Conservation (phyloP, 2,797 vertebrate species). For the Allobates femoralis region DNA sequence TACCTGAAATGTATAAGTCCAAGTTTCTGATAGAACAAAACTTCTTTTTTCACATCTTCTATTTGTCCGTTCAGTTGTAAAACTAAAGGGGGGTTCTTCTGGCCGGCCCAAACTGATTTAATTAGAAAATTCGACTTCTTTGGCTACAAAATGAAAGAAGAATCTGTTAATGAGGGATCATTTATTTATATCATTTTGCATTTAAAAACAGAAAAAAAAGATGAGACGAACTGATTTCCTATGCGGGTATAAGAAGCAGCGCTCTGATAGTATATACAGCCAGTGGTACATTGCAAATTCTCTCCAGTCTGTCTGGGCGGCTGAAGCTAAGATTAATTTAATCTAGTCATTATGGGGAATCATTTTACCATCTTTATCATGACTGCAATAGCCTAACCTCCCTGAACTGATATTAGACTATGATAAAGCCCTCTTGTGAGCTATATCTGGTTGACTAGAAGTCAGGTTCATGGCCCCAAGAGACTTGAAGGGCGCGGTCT, state of each 20-base stretch:
- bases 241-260: background rate
- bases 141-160: conserved; percentile 66
- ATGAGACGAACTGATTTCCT: background rate
- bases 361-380: background rate
- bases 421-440: background rate
- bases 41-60: conserved; percentile 81
- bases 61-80: conserved; percentile 80
- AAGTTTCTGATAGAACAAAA: conserved; percentile 79
- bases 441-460: background rate
- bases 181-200: background rate
- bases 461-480: too few relatives aligned
- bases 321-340: background rate
- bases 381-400: background rate
- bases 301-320: background rate
- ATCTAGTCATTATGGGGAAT: background rate
- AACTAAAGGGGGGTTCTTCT: conserved; percentile 67
- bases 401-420: background rate
- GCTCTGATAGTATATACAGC: background rate
- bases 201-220: background rate
- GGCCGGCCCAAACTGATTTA: conserved; percentile 71
- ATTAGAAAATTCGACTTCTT: conserved; percentile 75
- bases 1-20: conserved; percentile 81
- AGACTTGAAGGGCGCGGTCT: too few relatives aligned
- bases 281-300: too few relatives aligned
- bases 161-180: background rate